phyloP scores from a whole-genome alignment of 2,113 vertebrate species.

The Parus major region DNA sequence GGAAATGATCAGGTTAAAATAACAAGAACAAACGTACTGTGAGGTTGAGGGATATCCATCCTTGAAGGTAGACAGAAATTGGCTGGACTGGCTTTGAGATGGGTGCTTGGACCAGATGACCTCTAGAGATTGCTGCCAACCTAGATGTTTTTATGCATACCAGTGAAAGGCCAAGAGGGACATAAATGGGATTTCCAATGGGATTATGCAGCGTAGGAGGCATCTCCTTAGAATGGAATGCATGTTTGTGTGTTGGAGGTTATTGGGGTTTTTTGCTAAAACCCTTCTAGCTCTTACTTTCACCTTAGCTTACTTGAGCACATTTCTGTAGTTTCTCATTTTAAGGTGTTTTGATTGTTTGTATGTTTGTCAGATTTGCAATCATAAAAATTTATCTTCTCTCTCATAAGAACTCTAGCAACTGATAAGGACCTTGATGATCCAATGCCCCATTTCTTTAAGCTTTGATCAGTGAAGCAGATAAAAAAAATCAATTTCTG shows the following conservation, averaged over 20 bases:
- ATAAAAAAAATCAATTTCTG: not conserved
- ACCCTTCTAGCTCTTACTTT: not conserved
- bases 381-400: not conserved
- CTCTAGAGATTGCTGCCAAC: not conserved
- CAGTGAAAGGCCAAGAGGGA: not conserved
- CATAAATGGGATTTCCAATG: not conserved
- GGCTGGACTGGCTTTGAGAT: not conserved
- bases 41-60: not conserved
- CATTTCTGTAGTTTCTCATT: not conserved
- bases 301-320: not conserved
- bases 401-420: not conserved
- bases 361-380: not conserved
- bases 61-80: not conserved
- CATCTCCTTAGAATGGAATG: not conserved
- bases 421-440: not conserved
- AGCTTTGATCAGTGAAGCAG: not conserved
- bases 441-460: not conserved
- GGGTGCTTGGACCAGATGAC: not conserved
- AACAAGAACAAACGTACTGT: not conserved
- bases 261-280: not conserved
- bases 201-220: not conserved
- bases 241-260: not conserved
- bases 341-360: not conserved
- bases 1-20: not conserved
- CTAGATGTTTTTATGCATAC: not conserved